These are phyloP conservation scores for Phalera bucephala DNA, from an alignment of 2,888 invertebrate species.

Conservation along the genomic window DNA sequence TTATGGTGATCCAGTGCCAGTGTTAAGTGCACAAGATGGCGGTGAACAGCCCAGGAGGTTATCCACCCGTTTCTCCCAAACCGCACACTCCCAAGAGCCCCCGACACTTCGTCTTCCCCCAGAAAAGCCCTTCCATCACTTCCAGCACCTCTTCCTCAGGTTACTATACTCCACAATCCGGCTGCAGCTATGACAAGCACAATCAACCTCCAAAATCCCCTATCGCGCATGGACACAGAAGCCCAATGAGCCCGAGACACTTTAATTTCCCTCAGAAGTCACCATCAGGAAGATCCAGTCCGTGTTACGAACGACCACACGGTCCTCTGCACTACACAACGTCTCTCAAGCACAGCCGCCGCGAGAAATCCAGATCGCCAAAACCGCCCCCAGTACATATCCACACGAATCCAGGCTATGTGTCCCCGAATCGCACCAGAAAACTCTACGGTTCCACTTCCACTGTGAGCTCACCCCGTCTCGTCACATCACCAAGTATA, in stretches of 20 bases:
- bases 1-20: constrained; percentile 42
- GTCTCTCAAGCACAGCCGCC: constrained; percentile 67
- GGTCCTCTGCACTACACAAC: constrained; percentile 60
- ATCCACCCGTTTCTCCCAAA: constrained; percentile 81
- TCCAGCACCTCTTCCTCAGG: constrained; percentile 81
- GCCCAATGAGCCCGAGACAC: constrained; percentile 83
- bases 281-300: constrained; percentile 71
- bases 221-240: constrained; percentile 80
- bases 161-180: constrained; percentile 81
- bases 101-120: constrained; percentile 79
- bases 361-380: constrained; percentile 72
- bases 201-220: constrained; percentile 75
- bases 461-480: constrained; percentile 69
- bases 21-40: constrained; percentile 69
- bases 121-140: constrained; percentile 78
- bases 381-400: constrained; percentile 83
- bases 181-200: constrained; percentile 74
- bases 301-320: constrained; percentile 59
- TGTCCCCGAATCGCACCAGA: constrained; percentile 74
- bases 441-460: constrained; percentile 72
- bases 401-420: constrained; percentile 85
- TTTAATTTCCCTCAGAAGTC: constrained; percentile 82
- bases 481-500: constrained; percentile 73
- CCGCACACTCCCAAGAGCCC: constrained; percentile 81
- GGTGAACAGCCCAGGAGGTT: constrained; percentile 83